A percentile compares a stretch with the other conserved stretches of the same genome.
phyloP scores from a whole-genome alignment of 2,797 vertebrate genomes.

The Aplochiton taeniatus region DNA sequence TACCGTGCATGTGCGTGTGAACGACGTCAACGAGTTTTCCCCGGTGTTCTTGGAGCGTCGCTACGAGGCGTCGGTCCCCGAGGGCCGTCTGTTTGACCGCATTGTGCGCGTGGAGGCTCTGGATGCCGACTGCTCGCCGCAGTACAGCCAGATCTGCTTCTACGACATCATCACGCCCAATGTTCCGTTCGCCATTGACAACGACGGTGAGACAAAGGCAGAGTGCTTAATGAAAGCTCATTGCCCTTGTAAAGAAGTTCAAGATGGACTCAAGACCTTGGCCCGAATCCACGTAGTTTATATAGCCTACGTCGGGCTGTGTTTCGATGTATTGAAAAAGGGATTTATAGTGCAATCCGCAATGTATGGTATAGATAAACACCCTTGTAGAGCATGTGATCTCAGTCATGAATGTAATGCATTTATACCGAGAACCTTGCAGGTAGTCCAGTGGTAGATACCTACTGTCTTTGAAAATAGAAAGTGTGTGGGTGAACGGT shows the following conservation, averaged over 20 bases:
- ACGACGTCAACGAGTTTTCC: constrained; percentile 97
- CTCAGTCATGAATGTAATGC: too few species aligned
- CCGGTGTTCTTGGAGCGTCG: constrained; percentile 94
- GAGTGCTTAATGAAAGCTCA: too few species aligned
- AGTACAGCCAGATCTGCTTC: constrained; percentile 99
- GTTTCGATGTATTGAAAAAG: too few species aligned
- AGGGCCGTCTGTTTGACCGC: constrained; percentile 92
- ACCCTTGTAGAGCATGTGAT: too few species aligned
- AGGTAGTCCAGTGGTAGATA: constrained; percentile 45
- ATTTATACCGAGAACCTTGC: constrained; percentile 22
- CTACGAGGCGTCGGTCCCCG: constrained; percentile 90
- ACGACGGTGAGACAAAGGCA: constrained; percentile 82
- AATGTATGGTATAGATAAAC: background rate
- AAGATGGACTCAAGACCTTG: too few species aligned
- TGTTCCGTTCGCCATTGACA: constrained; percentile 96
- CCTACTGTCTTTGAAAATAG: constrained; percentile 51
- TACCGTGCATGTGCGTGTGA: constrained; percentile 94
- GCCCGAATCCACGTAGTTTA: too few species aligned
- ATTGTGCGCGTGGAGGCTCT: constrained; percentile 93
- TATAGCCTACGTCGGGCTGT: too few species aligned
- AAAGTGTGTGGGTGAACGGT: constrained; percentile 42
- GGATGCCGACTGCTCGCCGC: constrained; percentile 97
- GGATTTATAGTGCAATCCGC: background rate
- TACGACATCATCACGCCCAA: constrained; percentile 98
- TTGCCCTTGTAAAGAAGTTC: too few species aligned